phyloP scores from a whole-genome alignment of 2,888 invertebrate genomes.

The Ditula angustiorana region DNA sequence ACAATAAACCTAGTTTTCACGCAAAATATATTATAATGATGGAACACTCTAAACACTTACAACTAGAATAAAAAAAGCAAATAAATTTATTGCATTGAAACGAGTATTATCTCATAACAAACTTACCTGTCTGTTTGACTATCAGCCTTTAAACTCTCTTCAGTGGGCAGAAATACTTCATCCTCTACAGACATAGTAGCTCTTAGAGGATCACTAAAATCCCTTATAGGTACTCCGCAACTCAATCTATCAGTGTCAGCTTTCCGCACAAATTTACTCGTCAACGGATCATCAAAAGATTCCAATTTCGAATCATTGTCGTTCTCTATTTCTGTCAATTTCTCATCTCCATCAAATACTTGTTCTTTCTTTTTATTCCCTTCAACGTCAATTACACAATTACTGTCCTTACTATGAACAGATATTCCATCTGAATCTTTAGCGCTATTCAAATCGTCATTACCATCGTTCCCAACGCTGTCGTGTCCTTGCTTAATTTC shows the following conservation, averaged over 20 bases:
- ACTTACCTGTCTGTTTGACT: constrained; percentile 72
- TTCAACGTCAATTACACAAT: constrained; percentile 4
- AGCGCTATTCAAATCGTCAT: constrained; percentile 42
- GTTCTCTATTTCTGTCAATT: not conserved
- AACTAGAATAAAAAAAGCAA: not conserved
- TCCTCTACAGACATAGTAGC: constrained; percentile 78
- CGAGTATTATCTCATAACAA: not conserved
- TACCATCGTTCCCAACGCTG: constrained; percentile 31
- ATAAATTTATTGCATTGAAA: no score
- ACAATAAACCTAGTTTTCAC: no score
- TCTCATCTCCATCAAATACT: not conserved
- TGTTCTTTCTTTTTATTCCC: not conserved
- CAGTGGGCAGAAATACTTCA: constrained; percentile 78
- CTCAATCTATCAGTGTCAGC: constrained; percentile 72
- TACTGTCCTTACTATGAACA: constrained; percentile 28
- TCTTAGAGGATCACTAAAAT: constrained; percentile 94
- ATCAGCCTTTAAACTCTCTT: constrained; percentile 73
- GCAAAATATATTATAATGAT: no score
- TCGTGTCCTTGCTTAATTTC: constrained; percentile 30
- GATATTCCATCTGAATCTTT: constrained; percentile 45
- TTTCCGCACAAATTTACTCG: constrained; percentile 61
- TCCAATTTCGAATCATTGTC: constrained; percentile 29
- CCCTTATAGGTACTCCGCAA: constrained; percentile 87
- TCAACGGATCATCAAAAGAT: constrained; percentile 56
- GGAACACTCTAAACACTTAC: not conserved